Evolutionary conservation across 2,888 invertebrate species (phyloP).

Genomic region (Laspeyria flexula): DNA sequence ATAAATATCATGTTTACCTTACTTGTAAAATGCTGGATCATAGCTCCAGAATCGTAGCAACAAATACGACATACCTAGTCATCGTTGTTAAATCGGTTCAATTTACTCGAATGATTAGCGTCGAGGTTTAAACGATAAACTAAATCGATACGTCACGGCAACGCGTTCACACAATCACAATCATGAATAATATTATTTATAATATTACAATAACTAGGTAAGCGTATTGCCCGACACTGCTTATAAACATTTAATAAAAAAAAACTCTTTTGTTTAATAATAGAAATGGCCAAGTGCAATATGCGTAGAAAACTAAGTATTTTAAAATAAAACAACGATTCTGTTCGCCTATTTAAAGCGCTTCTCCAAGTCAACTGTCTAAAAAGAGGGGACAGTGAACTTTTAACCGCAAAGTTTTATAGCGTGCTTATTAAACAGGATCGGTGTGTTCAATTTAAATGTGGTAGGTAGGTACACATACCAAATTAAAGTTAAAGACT

Average conservation of each 20-base stretch:
- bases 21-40: conserved; percentile 11
- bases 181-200: conserved; percentile 21
- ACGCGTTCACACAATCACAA: conserved; percentile 45
- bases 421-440: too few relatives aligned
- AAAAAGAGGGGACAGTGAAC: conserved; percentile 27
- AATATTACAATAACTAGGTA: conserved; percentile 17
- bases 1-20: conserved; percentile 5
- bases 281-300: conserved; percentile 23
- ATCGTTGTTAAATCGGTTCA: conserved; percentile 49
- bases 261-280: conserved; percentile 7
- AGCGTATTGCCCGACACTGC: conserved; percentile 33
- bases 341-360: conserved; percentile 38
- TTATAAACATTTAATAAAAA: background rate
- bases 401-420: conserved; percentile 23
- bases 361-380: conserved; percentile 29
- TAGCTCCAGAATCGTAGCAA: conserved; percentile 38
- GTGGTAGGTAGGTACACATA: too few relatives aligned
- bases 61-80: conserved; percentile 44
- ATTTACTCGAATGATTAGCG: conserved; percentile 57
- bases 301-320: conserved; percentile 24
- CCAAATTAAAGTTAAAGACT: too few relatives aligned
- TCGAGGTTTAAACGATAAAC: conserved; percentile 57
- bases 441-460: too few relatives aligned
- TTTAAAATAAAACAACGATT: conserved; percentile 33
- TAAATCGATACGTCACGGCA: conserved; percentile 63